Conservation (phyloP, 2,113 vertebrate species). For the Psephotus haematonotus region DNA sequence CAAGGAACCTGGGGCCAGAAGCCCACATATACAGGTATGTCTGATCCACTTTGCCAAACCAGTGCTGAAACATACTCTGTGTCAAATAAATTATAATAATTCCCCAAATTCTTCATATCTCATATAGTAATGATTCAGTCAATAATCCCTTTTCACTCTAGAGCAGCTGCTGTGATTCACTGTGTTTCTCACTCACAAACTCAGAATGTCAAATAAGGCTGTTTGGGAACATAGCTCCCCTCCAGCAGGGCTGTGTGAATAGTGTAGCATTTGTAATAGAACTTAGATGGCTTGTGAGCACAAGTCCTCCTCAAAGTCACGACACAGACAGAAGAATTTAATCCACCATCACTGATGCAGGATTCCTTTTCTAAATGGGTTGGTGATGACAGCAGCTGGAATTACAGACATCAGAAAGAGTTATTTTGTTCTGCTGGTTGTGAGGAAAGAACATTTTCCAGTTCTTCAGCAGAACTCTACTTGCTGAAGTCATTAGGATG, state of each 20-base stretch:
- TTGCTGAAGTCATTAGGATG: neutral
- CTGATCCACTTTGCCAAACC: neutral
- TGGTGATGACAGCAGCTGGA: neutral
- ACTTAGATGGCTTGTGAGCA: neutral
- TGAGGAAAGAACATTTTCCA: conserved; percentile 33
- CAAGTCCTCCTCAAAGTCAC: neutral
- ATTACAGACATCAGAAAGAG: conserved; percentile 10
- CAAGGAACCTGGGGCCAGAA: neutral
- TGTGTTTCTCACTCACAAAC: neutral
- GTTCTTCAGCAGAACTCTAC: neutral
- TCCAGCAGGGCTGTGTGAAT: neutral
- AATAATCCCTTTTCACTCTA: neutral
- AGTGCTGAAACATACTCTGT: neutral
- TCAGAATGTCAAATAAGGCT: neutral
- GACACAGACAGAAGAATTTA: neutral
- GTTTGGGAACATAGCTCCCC: neutral
- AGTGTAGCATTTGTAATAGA: neutral
- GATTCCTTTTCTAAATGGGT: conserved; percentile 24
- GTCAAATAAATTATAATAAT: neutral
- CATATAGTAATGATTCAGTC: neutral
- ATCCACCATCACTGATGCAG: neutral
- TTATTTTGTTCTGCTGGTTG: neutral
- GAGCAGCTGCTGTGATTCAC: neutral
- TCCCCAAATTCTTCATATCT: neutral
- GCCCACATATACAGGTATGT: neutral